phyloP scores from a whole-genome alignment of 1,140 invertebrate genomes.

The Drosophila truncata region DNA sequence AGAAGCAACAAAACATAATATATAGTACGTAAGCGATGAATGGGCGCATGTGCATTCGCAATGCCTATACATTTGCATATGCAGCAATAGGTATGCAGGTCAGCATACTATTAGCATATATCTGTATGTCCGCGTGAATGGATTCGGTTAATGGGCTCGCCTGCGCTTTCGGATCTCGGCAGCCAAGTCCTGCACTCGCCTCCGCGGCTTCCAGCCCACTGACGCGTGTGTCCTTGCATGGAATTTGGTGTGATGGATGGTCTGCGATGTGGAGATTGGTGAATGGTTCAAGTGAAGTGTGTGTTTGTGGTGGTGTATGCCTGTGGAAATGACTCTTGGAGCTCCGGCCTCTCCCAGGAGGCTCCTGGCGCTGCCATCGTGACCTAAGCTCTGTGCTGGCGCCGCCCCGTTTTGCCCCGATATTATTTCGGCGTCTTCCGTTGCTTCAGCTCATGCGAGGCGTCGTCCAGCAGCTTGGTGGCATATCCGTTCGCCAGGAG shows the following conservation, averaged over 20 bases:
- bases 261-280: conserved; percentile 19
- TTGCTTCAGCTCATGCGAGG: conserved; percentile 76
- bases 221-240: conserved; percentile 10
- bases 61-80: conserved; percentile 64
- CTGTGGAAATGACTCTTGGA: conserved; percentile 67
- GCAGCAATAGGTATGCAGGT: conserved; percentile 38
- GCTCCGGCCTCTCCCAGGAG: conserved; percentile 21
- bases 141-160: neutral
- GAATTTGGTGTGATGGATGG: conserved; percentile 20
- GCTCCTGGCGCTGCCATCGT: conserved; percentile 45
- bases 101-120: conserved; percentile 44
- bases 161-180: conserved; percentile 9
- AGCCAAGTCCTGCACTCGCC: neutral
- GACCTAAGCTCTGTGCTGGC: conserved; percentile 71
- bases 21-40: conserved; percentile 32
- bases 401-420: conserved; percentile 64
- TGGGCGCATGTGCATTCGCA: conserved; percentile 48
- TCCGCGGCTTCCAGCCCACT: neutral
- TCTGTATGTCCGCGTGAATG: conserved; percentile 30
- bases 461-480: conserved; percentile 68
- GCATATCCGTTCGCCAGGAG: conserved; percentile 54
- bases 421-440: conserved; percentile 83
- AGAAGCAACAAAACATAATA: conserved; percentile 74
- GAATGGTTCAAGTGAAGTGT: conserved; percentile 23
- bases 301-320: conserved; percentile 29